Evolutionary conservation across 2,888 invertebrate genomes (phyloP).

Genomic region (Gortyna flavago): DNA sequence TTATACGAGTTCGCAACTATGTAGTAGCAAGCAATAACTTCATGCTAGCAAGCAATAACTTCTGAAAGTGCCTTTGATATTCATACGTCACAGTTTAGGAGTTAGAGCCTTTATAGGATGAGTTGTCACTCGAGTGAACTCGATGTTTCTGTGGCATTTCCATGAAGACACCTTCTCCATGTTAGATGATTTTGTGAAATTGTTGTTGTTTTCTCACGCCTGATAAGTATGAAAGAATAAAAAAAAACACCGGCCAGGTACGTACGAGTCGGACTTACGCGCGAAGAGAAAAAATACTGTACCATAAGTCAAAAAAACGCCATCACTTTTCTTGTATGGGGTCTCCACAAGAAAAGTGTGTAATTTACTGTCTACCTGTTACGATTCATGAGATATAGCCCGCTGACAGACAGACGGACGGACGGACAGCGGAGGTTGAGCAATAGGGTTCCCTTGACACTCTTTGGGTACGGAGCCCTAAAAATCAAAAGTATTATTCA

Average conservation of each 20-base stretch:
- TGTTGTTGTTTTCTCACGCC: background rate
- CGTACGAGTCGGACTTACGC: no score
- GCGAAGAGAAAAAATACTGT: background rate
- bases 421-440: background rate
- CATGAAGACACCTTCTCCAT: background rate
- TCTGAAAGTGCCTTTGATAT: conserved; percentile 20
- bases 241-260: no score
- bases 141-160: background rate
- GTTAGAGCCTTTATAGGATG: background rate
- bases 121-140: background rate
- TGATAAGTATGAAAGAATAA: no score
- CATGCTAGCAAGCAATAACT: background rate
- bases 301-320: background rate
- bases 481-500: background rate
- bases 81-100: background rate
- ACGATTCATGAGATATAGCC: background rate
- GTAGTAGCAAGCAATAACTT: conserved; percentile 5
- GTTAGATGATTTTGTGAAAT: background rate
- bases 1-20: conserved; percentile 23
- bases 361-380: background rate
- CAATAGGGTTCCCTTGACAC: background rate
- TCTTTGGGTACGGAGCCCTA: background rate
- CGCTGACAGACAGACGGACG: background rate
- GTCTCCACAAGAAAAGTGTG: no score
- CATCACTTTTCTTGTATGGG: no score